phyloP scores from a whole-genome alignment of 2,113 vertebrate genomes.

The Dryoscopus gambensis region DNA sequence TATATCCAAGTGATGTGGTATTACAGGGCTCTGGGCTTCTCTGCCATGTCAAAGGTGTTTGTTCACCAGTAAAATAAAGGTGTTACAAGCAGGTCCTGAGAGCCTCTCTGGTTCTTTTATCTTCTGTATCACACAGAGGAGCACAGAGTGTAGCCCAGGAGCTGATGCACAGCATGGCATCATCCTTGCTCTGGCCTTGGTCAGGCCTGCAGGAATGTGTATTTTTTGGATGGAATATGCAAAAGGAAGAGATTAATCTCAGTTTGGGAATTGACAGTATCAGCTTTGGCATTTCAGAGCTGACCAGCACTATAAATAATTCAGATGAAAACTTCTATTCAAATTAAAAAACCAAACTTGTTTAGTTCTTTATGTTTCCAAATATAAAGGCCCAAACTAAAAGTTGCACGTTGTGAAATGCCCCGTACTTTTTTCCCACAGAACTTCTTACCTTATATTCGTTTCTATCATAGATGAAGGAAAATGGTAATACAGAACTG shows the following conservation, averaged over 20 bases:
- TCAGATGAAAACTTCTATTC: neutral
- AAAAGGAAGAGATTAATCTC: neutral
- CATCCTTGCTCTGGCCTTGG: neutral
- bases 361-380: neutral
- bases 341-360: neutral
- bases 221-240: neutral
- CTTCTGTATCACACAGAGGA: neutral
- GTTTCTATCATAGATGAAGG: neutral
- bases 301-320: neutral
- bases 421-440: rapidly evolving
- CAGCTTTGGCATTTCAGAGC: neutral
- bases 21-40: neutral
- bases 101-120: neutral
- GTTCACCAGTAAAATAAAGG: neutral
- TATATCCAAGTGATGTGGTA: too few relatives aligned
- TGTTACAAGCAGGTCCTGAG: neutral
- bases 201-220: neutral
- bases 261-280: neutral
- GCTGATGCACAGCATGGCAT: neutral
- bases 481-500: neutral
- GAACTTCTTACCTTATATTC: neutral
- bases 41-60: neutral
- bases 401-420: neutral
- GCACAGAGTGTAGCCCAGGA: neutral
- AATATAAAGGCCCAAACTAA: neutral